Evolutionary conservation across 23 tunicate genomes (phyloP), one percentile per base, ranked within the genome.

Genomic region (Diplosoma virens): DNA sequence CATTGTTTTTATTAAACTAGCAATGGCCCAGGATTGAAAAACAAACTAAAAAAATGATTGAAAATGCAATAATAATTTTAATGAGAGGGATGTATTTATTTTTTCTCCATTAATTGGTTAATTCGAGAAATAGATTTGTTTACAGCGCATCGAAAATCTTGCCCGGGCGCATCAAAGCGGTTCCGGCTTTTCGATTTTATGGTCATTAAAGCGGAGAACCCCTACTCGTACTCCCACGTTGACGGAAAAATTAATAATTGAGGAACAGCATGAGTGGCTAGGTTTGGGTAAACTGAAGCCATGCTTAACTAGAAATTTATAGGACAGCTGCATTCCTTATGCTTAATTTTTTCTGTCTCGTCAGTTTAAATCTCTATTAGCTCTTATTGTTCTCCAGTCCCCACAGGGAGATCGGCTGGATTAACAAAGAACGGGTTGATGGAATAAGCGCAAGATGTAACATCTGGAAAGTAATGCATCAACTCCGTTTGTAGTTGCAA

Each of bases 281-380:
- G 32, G 2, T 3, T 73, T 66, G 3, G 24, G 73, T 78, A 78
- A 5, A 37, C 29, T 17, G 73, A 78, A 33, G 86, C 32, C 86
- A 82, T 72, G 71, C 59, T 82, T 17, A 72, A 41, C 79, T 79
- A 82, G 79, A 72, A 82, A 41, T 82, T 82, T 55, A 82, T 72
- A 37, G 86, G 81, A 74, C 71, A 82, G 30, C n/a, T n/a, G n/a
- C 56, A 82, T 64, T 78, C 74, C 46, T 64, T 78, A 59, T 78
- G 83, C 45, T 7, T 64, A 3, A 32, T 78, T 65, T 65, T 78
- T 78, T 58, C 83, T 64, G 83, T 65, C 58, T 78, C 59, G 45
- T 78, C 75, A 78, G 58, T 2, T 65, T 78, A 75, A 25, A 78
- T 78, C 22, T 78, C 83, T 27, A 64, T 78, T 30, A 78, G 25